Evolutionary conservation across 23 tunicate genomes (phyloP), one percentile per base, ranked within the genome.

Genomic region (Diplosoma virens): DNA sequence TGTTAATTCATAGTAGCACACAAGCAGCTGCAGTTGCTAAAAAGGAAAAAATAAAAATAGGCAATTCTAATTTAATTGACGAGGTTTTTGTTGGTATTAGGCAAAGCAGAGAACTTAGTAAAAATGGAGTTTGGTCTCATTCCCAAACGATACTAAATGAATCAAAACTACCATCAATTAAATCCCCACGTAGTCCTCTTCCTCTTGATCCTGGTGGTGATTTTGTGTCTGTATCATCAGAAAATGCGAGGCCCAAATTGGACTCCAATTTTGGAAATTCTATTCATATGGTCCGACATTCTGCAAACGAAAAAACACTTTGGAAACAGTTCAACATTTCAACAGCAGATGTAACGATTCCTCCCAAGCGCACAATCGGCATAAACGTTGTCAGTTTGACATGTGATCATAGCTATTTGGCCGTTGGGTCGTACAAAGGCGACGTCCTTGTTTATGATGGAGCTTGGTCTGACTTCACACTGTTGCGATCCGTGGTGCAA

Each of bases 361-460:
- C 85, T 0, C 58, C 86, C 26, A 47, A 70, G 45, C 69, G 48
- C 46, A 46, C 74, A 16, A 1, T 75, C 1, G 87, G 83, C 3
- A 31, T 87, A 0, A 81, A 69, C 47, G 64, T 71, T 59, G 33
- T 81, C 6, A 29, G 79, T 61, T 28, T 77, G 18, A 47, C 87
- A 26, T 25, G 3, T 28, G 79, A 87, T 73, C 79, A 87, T 37
- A 56, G 30, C 3, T 45, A 36, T 11, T 26, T 87, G 20, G 87
- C 87, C 3, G 5, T 87, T 22, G 95, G 95, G 2, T 55, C 95
- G 14, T 77, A n/a, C 32, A 67, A 79, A 47, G 95, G 95, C 68
- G 95, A 87, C 48, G 50, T 87, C 17, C 52, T 81, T 31, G 87
- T 87, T n/a, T 82, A 87, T 81, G 81, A 87, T 52, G 30, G 81